phyloP scores from a whole-genome alignment of 2,888 invertebrate genomes.

The Aporophyla nigra region DNA sequence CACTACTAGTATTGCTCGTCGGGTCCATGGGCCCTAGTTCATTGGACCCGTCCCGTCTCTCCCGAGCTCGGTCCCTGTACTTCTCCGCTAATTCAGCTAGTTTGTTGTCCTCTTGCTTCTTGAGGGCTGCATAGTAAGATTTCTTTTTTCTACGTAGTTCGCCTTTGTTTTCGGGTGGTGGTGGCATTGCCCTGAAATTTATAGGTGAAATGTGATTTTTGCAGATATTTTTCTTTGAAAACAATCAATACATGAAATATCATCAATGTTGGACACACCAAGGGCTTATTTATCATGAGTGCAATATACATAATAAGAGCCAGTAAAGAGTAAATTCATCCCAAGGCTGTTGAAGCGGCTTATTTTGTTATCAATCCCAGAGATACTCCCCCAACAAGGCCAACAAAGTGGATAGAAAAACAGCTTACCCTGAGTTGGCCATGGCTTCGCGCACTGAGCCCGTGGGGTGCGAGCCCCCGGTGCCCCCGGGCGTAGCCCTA shows the following conservation, averaged over 20 bases:
- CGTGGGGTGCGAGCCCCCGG: conserved; percentile 86
- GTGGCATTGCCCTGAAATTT: conserved; percentile 84
- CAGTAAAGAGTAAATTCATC: background rate
- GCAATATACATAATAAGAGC: background rate
- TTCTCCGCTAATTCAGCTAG: conserved; percentile 98
- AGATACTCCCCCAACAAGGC: background rate
- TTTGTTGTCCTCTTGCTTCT: conserved; percentile 98
- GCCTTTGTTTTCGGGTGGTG: conserved; percentile 93
- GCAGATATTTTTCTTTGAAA: background rate
- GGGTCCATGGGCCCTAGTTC: conserved; percentile 96
- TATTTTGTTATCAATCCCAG: background rate
- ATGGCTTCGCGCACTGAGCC: conserved; percentile 93
- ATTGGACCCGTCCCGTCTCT: conserved; percentile 96
- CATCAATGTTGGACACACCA: background rate
- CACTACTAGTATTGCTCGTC: conserved; percentile 95
- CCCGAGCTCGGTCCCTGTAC: conserved; percentile 97
- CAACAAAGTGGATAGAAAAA: background rate
- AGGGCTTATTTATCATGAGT: too few species aligned
- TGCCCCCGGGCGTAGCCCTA: conserved; percentile 92
- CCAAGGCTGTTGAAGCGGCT: background rate
- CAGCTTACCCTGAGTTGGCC: conserved; percentile 91
- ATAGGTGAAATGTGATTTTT: background rate
- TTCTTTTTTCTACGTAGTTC: conserved; percentile 98
- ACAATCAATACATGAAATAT: background rate
- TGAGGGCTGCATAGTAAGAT: conserved; percentile 97